Percentiles rank a stretch among this genome's conserved stretches.
Evolutionary conservation across 2,797 vertebrate species (phyloP).

Genomic region (Halcyon chelicuti): DNA sequence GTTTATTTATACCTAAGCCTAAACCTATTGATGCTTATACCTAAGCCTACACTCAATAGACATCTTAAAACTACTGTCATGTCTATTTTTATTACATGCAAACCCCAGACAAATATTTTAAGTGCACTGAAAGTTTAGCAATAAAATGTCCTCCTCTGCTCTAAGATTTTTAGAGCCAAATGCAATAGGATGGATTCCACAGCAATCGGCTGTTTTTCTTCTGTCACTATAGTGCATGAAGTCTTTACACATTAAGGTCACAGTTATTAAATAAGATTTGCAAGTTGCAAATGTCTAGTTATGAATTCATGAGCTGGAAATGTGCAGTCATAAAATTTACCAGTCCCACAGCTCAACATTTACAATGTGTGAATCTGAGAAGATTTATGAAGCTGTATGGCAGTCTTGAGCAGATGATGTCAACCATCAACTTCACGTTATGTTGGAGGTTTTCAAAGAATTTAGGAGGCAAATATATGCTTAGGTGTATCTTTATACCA

Average conservation of each 20-base stretch:
- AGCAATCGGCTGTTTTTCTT: neutral
- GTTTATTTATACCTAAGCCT: neutral
- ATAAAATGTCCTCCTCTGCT: neutral
- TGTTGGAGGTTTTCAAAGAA: neutral
- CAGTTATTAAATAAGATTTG: conserved; percentile 47
- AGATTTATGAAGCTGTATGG: neutral
- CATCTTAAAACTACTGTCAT: neutral
- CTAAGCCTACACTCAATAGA: neutral
- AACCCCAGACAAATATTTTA: neutral
- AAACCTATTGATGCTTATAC: neutral
- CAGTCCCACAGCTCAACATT: conserved; percentile 6
- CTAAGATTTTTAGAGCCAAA: neutral
- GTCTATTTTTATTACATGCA: neutral
- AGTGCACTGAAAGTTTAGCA: neutral
- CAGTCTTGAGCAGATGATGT: neutral
- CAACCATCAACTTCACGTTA: neutral
- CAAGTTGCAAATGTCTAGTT: conserved; percentile 32
- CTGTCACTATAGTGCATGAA: neutral
- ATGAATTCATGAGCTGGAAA: conserved; percentile 56
- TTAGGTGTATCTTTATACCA: neutral
- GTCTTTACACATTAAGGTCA: conserved; percentile 1
- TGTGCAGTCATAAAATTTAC: conserved; percentile 37
- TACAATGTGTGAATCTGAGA: neutral
- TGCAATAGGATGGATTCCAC: neutral
- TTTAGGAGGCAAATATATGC: neutral